Conservation (phyloP, 2,113 vertebrate species). For the Hemicordylus capensis region DNA sequence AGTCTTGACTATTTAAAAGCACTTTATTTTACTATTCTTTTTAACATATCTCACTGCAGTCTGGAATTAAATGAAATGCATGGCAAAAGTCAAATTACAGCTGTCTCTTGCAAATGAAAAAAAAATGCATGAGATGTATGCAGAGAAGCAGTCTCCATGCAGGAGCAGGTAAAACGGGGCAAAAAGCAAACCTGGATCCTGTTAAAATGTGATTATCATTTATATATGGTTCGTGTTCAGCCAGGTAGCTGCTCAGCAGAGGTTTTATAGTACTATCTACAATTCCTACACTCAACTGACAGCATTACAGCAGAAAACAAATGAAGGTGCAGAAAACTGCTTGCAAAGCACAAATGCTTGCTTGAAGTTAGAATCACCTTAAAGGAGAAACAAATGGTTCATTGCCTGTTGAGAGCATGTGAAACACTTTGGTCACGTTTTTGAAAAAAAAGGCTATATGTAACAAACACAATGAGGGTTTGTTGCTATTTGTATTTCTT, state of each 20-base stretch:
- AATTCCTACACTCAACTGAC: neutral
- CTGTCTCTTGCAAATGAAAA: neutral
- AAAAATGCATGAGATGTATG: neutral
- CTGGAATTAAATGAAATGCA: neutral
- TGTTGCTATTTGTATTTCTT: constrained; percentile 22
- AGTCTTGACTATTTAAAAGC: neutral
- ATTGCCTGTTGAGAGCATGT: neutral
- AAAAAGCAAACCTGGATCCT: neutral
- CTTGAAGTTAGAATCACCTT: neutral
- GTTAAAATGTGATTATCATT: neutral
- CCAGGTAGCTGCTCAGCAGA: neutral
- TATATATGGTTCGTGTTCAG: constrained; percentile 19
- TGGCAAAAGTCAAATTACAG: neutral
- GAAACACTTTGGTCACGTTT: neutral
- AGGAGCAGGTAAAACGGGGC: neutral
- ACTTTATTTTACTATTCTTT: too few relatives aligned
- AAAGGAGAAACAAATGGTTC: constrained; percentile 8
- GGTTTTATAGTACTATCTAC: neutral
- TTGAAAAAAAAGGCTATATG: neutral
- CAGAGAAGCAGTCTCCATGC: neutral
- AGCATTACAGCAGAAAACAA: constrained; percentile 15
- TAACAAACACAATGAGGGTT: neutral
- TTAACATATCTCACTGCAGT: neutral
- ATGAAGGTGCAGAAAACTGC: constrained; percentile 17
- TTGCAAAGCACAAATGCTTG: neutral